A percentile compares a stretch with the other conserved stretches of the same genome.
phyloP scores from a whole-genome alignment of 2,797 vertebrate species.

The Sebastes kiyomatsui region DNA sequence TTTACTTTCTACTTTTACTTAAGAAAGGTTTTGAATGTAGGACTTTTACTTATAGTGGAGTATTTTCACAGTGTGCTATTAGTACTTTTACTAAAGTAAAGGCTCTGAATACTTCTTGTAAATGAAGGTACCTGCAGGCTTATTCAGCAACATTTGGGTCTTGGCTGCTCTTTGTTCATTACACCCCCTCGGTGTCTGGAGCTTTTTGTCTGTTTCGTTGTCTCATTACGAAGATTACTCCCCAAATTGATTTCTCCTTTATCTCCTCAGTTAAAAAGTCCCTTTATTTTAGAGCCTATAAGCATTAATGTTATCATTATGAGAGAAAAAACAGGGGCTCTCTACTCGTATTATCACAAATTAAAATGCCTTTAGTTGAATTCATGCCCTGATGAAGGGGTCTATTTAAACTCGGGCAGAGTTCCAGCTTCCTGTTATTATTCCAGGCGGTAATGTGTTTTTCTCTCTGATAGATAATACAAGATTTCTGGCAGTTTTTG shows the following conservation, averaged over 20 bases:
- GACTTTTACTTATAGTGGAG: too few species aligned
- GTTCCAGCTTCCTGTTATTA: conserved; percentile 33
- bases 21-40: too few species aligned
- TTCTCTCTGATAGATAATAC: conserved; percentile 36
- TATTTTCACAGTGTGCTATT: too few species aligned
- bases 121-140: neutral
- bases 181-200: neutral
- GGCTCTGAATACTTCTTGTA: neutral
- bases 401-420: neutral
- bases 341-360: conserved; percentile 44
- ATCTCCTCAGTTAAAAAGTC: conserved; percentile 21
- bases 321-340: neutral
- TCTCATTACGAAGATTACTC: conserved; percentile 64
- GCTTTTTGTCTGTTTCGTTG: conserved; percentile 28
- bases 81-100: too few species aligned
- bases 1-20: too few species aligned
- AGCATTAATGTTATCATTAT: conserved; percentile 27
- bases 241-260: conserved; percentile 49
- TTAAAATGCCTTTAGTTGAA: conserved; percentile 62
- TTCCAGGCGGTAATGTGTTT: conserved; percentile 36
- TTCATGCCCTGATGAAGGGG: conserved; percentile 39
- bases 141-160: neutral
- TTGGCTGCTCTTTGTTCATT: conserved; percentile 7
- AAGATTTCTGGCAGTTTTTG: conserved; percentile 35
- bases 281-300: conserved; percentile 18